Conservation (phyloP, 2,797 vertebrate genomes). For the Falco biarmicus region DNA sequence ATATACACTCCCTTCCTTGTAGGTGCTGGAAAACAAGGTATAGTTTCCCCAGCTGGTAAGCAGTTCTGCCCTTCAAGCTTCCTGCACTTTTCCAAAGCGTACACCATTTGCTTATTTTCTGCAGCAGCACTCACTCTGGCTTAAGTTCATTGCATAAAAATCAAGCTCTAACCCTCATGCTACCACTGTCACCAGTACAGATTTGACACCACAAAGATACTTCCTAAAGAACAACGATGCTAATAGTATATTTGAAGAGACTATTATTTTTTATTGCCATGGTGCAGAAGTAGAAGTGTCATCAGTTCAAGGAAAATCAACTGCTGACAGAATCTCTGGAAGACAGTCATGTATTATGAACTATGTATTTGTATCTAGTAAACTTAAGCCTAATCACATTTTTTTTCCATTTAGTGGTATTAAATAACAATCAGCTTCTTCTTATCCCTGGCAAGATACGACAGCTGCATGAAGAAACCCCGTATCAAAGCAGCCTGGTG, state of each 20-base stretch:
- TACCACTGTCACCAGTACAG: neutral
- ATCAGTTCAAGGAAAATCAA: neutral
- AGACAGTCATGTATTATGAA: neutral
- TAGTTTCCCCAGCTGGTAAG: neutral
- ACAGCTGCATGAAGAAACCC: neutral
- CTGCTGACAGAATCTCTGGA: neutral
- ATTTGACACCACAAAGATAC: neutral
- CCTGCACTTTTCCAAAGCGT: neutral
- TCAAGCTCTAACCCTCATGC: neutral
- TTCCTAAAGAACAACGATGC: neutral
- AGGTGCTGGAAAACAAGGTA: neutral
- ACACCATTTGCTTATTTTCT: neutral
- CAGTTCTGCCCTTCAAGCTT: neutral
- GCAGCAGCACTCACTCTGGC: neutral
- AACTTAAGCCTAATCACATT: neutral
- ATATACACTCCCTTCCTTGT: neutral
- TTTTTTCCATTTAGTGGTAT: neutral
- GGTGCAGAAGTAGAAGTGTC: neutral
- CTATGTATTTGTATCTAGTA: neutral
- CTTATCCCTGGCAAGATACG: neutral
- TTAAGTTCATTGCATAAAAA: fast-evolving
- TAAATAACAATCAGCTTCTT: neutral
- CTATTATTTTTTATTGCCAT: neutral
- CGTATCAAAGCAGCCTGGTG: neutral
- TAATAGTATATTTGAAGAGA: fast-evolving